Evolutionary conservation across 2,888 invertebrate species (phyloP), one percentile per base, ranked within the genome.

Genomic region (Anaspis maculata): DNA sequence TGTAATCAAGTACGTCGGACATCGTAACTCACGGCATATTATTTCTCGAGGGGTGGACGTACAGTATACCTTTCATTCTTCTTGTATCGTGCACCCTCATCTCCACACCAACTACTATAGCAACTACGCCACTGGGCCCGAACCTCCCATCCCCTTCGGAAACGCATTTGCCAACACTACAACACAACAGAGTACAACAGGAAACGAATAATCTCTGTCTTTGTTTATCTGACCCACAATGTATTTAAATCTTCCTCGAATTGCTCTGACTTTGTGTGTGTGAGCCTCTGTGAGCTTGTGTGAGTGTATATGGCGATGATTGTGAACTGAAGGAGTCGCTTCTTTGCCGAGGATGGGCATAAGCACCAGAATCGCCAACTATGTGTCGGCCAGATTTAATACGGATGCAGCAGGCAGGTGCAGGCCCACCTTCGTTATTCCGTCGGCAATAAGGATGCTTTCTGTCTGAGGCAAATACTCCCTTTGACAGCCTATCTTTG

Each of bases 401-500:
- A 39, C 43, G 38, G 45, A 48, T 47, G 46, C 46, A n/a, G n/a
- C n/a, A 39, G 46, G 44, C 50, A 50, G 50, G 50, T 50, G 50
- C 50, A 46, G 14, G 14, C 30, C 12, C 30, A 15, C 24, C 15
- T 32, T 30, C 13, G 30, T 29, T 37, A 37, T 37, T 37, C 33
- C 37, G 22, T 22, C 32, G 39, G 43, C 48, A 41, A 45, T 52
- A 55, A 53, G 49, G 51, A 41, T 42, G 42, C 41, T 40, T 44
- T 51, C 48, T 27, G 53, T 40, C 36, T 36, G 40, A 31, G 40
- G 45, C 43, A 43, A 42, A 34, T 38, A 44, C 48, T 51, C 49
- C 47, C 48, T 53, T 52, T 56, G 60, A 57, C 60, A 58, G 59
- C n/a, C 53, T 55, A 57, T 59, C 60, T 57, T 54, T 52, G 51